Conservation (phyloP, 1,140 invertebrate species). For the Euwallacea similis region DNA sequence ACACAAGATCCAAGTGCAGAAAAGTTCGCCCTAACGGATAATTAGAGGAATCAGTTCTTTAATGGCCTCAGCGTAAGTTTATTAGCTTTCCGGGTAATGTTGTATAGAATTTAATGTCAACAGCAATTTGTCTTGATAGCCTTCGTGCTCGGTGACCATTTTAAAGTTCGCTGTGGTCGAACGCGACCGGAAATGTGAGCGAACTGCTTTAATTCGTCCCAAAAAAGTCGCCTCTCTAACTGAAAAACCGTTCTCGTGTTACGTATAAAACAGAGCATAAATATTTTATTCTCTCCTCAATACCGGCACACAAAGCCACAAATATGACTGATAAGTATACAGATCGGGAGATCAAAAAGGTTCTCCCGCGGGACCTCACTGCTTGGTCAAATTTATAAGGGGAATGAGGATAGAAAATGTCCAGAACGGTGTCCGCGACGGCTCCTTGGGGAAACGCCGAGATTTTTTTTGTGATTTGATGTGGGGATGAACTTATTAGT, state of each 20-base stretch:
- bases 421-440: background rate
- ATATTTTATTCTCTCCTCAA: conserved; percentile 14
- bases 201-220: no score
- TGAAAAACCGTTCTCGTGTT: no score
- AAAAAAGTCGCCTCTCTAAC: no score
- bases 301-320: background rate
- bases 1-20: no score
- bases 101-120: conserved; percentile 14
- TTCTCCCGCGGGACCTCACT: conserved; percentile 1
- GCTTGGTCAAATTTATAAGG: conserved; percentile 7
- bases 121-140: conserved; percentile 17
- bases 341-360: conserved; percentile 29
- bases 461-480: no score
- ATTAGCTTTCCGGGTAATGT: no score
- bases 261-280: conserved; percentile 1
- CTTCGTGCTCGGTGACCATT: conserved; percentile 13
- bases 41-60: no score
- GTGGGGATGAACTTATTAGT: no score
- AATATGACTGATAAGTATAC: conserved; percentile 31
- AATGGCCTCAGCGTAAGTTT: no score
- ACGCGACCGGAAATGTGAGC: no score
- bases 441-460: no score
- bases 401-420: conserved; percentile 5
- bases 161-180: background rate
- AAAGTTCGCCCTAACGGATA: no score